A percentile compares a stretch with the other conserved stretches of the same genome.
Conservation (phyloP, 2,888 invertebrate genomes). For the Lamellibrachia columna region DNA sequence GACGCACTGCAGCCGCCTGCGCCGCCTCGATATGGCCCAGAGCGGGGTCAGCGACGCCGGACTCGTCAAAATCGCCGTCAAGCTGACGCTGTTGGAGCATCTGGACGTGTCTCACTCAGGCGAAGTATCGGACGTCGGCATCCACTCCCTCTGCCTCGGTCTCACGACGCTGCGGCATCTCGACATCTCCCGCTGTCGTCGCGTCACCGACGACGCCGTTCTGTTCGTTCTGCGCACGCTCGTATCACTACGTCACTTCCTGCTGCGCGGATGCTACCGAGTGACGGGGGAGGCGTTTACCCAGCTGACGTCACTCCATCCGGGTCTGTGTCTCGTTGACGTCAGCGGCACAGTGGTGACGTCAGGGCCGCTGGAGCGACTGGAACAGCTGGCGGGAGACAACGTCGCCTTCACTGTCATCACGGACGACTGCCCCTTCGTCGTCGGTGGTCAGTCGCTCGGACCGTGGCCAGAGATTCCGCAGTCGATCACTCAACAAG, state of each 20-base stretch:
- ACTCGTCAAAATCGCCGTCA: constrained; percentile 3
- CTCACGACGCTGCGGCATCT: neutral
- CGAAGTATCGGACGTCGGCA: neutral
- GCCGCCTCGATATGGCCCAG: neutral
- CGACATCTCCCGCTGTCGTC: neutral
- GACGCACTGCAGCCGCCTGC: neutral
- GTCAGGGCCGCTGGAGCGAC: neutral
- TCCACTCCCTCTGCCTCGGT: neutral
- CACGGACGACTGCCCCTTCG: neutral
- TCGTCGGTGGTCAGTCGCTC: neutral
- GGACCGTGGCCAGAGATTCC: neutral
- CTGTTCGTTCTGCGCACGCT: neutral
- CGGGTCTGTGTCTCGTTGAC: neutral
- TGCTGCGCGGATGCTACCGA: neutral
- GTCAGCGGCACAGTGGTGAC: neutral
- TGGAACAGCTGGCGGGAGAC: neutral
- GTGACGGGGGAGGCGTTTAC: constrained; percentile 10
- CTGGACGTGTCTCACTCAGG: neutral
- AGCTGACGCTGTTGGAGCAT: neutral
- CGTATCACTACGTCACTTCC: neutral
- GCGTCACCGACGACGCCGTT: neutral
- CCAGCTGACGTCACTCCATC: neutral
- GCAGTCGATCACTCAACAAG: neutral
- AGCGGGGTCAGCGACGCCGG: neutral
- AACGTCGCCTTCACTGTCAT: neutral